Evolutionary conservation across 2,113 vertebrate genomes (phyloP).

Genomic region (Leuciscus idus): DNA sequence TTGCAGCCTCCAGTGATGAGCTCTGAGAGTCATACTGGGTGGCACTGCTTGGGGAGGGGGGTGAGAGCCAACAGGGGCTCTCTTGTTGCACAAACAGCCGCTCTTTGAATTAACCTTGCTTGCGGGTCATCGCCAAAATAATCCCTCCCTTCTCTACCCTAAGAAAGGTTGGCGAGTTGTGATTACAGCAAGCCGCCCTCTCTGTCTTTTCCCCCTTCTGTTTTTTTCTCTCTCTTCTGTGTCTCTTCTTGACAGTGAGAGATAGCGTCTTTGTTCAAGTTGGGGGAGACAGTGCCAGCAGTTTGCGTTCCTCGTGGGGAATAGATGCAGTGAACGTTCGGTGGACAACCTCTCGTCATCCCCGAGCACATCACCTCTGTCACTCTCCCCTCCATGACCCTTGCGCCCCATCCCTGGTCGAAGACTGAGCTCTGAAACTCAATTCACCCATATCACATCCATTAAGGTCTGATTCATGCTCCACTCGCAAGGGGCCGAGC

Average conservation of each 20-base stretch:
- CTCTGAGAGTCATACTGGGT: slow-evolving; percentile 43
- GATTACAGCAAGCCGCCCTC: slow-evolving; percentile 31
- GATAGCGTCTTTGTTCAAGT: slow-evolving; percentile 61
- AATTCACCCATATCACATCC: slow-evolving; percentile 57
- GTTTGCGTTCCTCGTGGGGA: slow-evolving; percentile 31
- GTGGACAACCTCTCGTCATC: slow-evolving; percentile 14
- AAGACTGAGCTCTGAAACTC: slow-evolving; percentile 49
- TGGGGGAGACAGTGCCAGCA: slow-evolving; percentile 28
- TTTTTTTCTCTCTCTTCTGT: slow-evolving; percentile 46
- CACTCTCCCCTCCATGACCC: not conserved
- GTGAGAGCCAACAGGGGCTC: slow-evolving; percentile 47
- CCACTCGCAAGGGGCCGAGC: slow-evolving; percentile 38
- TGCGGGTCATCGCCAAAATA: slow-evolving; percentile 58
- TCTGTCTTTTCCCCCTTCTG: slow-evolving; percentile 33
- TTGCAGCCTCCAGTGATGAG: slow-evolving; percentile 23
- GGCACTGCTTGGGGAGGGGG: slow-evolving; percentile 33
- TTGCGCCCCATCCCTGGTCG: not conserved
- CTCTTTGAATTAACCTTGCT: slow-evolving; percentile 61
- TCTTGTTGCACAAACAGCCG: slow-evolving; percentile 59
- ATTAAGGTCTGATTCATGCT: slow-evolving; percentile 64
- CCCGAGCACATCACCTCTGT: slow-evolving; percentile 30
- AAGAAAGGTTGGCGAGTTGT: slow-evolving; percentile 38
- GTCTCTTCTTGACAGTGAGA: slow-evolving; percentile 58
- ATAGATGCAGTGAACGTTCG: slow-evolving; percentile 30
- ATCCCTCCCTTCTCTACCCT: slow-evolving; percentile 36